phyloP scores from a whole-genome alignment of 1,140 invertebrate genomes.

The Myzus persicae region DNA sequence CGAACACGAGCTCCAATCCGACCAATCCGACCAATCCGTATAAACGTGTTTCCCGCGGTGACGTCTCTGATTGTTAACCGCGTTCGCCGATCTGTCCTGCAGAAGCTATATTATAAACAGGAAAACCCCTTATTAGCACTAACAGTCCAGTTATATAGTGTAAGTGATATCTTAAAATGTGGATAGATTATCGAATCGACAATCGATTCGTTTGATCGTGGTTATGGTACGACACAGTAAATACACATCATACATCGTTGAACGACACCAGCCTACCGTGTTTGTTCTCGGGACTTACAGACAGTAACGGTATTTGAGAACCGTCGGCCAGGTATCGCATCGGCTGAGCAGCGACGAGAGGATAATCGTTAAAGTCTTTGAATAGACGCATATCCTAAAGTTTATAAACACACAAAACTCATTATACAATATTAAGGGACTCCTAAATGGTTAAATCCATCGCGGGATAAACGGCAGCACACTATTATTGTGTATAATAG shows the following conservation, averaged over 20 bases:
- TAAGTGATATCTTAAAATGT: background rate
- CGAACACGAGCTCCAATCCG: conserved; percentile 39
- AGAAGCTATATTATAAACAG: background rate
- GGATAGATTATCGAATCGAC: background rate
- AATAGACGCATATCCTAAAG: background rate
- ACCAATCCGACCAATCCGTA: conserved; percentile 27
- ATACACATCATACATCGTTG: background rate
- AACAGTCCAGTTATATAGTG: background rate
- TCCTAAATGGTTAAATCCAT: background rate
- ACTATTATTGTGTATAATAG: background rate
- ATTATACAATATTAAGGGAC: background rate
- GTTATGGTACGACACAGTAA: background rate
- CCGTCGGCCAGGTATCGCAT: background rate
- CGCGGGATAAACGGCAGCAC: background rate
- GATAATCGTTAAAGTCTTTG: background rate
- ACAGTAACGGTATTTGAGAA: background rate
- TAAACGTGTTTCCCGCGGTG: background rate
- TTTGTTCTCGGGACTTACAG: background rate
- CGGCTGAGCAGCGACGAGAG: background rate
- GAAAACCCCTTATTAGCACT: background rate
- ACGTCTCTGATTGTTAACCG: background rate
- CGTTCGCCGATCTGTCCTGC: background rate
- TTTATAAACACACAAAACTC: background rate
- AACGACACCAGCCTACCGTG: background rate
- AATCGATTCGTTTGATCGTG: background rate